Base-by-base conservation (phyloP, 2,113 vertebrate genomes). In the Alces alces region DNA sequence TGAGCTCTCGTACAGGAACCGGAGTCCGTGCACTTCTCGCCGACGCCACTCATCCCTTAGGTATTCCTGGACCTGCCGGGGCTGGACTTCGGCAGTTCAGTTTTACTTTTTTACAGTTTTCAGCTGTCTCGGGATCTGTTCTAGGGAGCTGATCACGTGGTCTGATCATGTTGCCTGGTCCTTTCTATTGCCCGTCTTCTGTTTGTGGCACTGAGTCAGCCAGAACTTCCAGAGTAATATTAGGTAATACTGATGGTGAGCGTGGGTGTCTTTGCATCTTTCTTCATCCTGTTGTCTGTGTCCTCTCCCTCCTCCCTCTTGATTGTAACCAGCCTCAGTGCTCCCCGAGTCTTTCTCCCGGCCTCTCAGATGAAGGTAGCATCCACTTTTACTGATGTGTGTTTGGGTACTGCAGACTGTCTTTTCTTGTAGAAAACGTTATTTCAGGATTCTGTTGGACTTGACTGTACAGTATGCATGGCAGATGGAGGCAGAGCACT, bases 311-410 rank as follows among this genome's bases (percentile, higher is more conserved):
- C 95, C 21, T 17, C 19, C 43, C 27, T 30, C 30, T 19, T 0
- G 23, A 3, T 1, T 1, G 6, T n/a, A 1, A 39, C 55, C 54
- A 3, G 30, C 2, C 3, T 8, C 16, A 23, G 2, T 2, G 11
- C 25, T 14, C 76, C 14, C 1, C 28, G 6, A 17, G 60, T 21
- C 3, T 0, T 23, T 0, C 47, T 30, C 57, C 57, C 0, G 8
- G 21, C 66, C 89, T 19, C 57, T 58, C 15, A 2, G 9, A 27
- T 47, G 43, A 3, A 45, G n/a, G 28, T 3, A 7, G n/a, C 10
- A 5, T 23, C n/a, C 55, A 36, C 80, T 21, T 6, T 10, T 10
- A 15, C 47, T 43, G 85, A 7, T 4, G 5, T 8, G 36, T 21
- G 47, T 57, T 15, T 11, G 30, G 64, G 27, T 23, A 57, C 36